A percentile compares a stretch with the other conserved stretches of the same genome.
Conservation (phyloP, 1,140 invertebrate genomes). For the Radopholus similis region DNA sequence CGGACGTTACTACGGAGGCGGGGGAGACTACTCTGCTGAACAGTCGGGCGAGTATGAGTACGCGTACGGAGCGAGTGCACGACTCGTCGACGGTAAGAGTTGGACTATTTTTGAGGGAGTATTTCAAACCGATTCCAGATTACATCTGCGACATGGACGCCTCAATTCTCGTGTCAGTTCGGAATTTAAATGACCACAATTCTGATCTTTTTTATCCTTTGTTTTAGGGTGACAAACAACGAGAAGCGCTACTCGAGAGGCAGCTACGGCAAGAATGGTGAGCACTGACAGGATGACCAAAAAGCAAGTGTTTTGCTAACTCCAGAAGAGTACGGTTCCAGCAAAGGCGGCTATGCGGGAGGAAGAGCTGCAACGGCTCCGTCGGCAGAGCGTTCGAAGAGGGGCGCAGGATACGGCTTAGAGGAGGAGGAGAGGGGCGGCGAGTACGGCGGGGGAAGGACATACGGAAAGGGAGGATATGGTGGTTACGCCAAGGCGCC, state of each 20-base stretch:
- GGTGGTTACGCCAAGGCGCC: not conserved
- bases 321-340: not conserved
- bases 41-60: conserved; percentile 1
- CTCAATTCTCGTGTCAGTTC: conserved; percentile 4
- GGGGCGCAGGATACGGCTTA: not conserved
- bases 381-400: not conserved
- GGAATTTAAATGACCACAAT: not conserved
- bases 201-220: not conserved
- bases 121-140: not conserved
- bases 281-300: too few species aligned
- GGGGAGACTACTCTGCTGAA: too few species aligned
- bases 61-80: not conserved
- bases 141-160: conserved; percentile 16
- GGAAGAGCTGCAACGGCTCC: not conserved
- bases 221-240: conserved; percentile 9
- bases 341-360: not conserved
- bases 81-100: conserved; percentile 14
- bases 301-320: too few species aligned
- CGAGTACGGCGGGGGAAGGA: not conserved
- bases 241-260: not conserved
- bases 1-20: too few species aligned
- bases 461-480: not conserved
- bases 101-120: not conserved
- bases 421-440: not conserved
- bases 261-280: not conserved